Percentiles rank a stretch among this genome's conserved stretches.
phyloP scores from a whole-genome alignment of 2,797 vertebrate genomes.

The Anabacerthia variegaticeps region DNA sequence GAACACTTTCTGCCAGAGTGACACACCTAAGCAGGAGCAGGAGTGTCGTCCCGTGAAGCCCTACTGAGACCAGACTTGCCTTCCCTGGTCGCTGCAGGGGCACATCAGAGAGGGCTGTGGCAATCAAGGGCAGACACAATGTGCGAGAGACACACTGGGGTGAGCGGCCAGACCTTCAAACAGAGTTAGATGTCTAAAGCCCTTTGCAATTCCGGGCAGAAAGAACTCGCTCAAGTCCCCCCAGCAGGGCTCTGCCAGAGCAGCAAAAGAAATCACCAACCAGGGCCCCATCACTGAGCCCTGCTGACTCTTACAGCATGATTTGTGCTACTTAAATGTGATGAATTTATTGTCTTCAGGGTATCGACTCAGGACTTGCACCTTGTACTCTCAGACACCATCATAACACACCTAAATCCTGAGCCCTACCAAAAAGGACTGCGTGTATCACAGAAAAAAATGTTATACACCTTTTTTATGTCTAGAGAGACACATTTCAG shows the following conservation, averaged over 20 bases:
- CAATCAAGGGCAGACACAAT: conserved; percentile 23
- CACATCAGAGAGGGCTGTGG: not conserved
- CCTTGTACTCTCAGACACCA: not conserved
- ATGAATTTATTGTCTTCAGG: conserved; percentile 15
- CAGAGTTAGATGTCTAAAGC: not conserved
- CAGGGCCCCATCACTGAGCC: not conserved
- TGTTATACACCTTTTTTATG: not conserved
- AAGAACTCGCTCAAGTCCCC: not conserved
- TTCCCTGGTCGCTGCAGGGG: not conserved
- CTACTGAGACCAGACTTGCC: not conserved
- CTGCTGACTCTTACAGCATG: not conserved
- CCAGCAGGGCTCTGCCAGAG: not conserved
- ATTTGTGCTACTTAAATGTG: conserved; percentile 33
- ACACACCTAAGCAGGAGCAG: not conserved
- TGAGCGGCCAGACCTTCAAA: not conserved
- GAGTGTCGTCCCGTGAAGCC: not conserved
- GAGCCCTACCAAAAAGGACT: not conserved
- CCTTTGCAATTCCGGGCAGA: conserved; percentile 12
- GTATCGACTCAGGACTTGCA: not conserved
- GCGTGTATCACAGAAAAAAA: not conserved
- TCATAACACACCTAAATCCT: not conserved
- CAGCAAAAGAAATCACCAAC: conserved; percentile 29
- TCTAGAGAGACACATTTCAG: not conserved
- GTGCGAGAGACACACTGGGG: not conserved
- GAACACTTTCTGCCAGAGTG: not conserved